These are phyloP conservation scores for rat (Rattus norvegicus) DNA, from an alignment of 2,113 vertebrate genomes.

Conservation along the genomic window GRCr8 NC_086027.1:70867501-70868000, in stretches of 20 bases:
- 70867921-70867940: constrained; percentile 61
- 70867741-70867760: background rate
- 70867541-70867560: background rate
- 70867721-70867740: too few species aligned
- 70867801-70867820: constrained; percentile 48
- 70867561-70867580: background rate
- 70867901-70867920: constrained; percentile 69
- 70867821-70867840: constrained; percentile 46
- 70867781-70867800: constrained; percentile 40
- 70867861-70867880: constrained; percentile 54
- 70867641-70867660: constrained; percentile 9
- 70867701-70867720: too few species aligned
- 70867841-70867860: constrained; percentile 69
- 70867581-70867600: background rate
- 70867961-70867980: constrained; percentile 29
- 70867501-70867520: background rate
- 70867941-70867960: constrained; percentile 60
- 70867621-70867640: constrained; percentile 3
- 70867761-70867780: background rate
- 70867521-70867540: background rate
- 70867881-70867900: constrained; percentile 11
- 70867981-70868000: constrained; percentile 55
- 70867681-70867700: background rate
- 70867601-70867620: constrained; percentile 35
- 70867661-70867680: constrained; percentile 31